phyloP scores from a whole-genome alignment of 2,797 vertebrate species.

The Trematomus bernacchii region DNA sequence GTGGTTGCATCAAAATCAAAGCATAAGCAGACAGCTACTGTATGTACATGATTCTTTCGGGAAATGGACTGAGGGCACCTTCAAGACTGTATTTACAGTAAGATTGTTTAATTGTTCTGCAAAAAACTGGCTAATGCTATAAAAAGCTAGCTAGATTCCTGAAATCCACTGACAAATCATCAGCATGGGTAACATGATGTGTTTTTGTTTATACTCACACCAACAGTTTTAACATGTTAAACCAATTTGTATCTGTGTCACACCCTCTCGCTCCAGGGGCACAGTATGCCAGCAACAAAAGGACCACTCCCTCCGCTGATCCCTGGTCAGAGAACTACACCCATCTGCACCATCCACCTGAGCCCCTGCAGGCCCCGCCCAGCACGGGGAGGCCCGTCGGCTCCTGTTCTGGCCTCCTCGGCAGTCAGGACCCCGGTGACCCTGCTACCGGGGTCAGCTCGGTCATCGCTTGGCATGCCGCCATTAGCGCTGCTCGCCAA shows the following conservation, averaged over 20 bases:
- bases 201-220: slow-evolving; percentile 3
- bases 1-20: not conserved
- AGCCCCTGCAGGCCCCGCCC: slow-evolving; percentile 68
- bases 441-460: slow-evolving; percentile 69
- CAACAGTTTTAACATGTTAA: not conserved
- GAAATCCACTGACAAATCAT: not conserved
- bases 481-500: slow-evolving; percentile 93
- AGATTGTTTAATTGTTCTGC: too few species aligned
- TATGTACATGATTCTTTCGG: not conserved
- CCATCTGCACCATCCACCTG: slow-evolving; percentile 80
- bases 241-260: not conserved
- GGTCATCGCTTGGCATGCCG: slow-evolving; percentile 94
- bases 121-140: too few species aligned
- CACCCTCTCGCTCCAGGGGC: slow-evolving; percentile 83
- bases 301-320: slow-evolving; percentile 88
- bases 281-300: slow-evolving; percentile 95
- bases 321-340: slow-evolving; percentile 89
- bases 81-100: too few species aligned
- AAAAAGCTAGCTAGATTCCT: too few species aligned
- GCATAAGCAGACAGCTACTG: not conserved
- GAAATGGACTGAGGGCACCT: too few species aligned
- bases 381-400: slow-evolving; percentile 74
- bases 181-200: not conserved
- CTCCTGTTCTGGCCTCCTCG: slow-evolving; percentile 69
- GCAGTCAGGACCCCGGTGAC: slow-evolving; percentile 51